These are phyloP conservation scores for Ovibos moschatus DNA, from an alignment of 2,113 vertebrate species.

Conservation along the genomic window DNA sequence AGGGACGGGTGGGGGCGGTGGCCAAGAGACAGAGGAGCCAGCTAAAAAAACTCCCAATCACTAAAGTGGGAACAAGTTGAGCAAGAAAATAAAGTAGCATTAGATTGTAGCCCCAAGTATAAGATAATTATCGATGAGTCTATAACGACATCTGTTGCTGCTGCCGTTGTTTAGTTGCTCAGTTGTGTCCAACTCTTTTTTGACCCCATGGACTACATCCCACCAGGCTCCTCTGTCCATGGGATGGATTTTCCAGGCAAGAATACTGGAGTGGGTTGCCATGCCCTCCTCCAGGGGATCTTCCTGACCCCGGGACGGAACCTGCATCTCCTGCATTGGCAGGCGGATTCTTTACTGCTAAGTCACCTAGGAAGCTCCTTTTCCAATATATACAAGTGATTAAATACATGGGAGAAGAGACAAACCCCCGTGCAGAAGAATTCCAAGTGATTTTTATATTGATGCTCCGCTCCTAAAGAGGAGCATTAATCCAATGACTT, in stretches of 20 bases:
- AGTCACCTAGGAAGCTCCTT: not conserved
- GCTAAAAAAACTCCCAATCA: not conserved
- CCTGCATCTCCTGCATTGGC: not conserved
- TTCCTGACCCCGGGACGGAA: not conserved
- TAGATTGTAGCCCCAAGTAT: not conserved
- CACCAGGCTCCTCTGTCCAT: not conserved
- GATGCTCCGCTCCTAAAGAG: not conserved
- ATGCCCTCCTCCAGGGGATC: not conserved
- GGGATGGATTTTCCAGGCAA: not conserved
- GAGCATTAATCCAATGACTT: not conserved
- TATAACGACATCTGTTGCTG: not conserved
- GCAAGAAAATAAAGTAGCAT: not conserved
- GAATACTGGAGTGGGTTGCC: not conserved
- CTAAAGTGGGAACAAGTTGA: not conserved
- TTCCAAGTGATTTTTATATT: not conserved
- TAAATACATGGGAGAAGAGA: not conserved
- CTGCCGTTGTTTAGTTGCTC: not conserved
- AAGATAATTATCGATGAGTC: not conserved
- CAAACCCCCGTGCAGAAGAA: not conserved
- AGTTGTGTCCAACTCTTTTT: not conserved
- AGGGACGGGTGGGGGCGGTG: accelerated
- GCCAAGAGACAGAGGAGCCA: not conserved
- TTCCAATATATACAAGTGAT: not conserved
- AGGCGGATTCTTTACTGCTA: not conserved
- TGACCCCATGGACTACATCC: not conserved